Base-by-base conservation (phyloP, 92 coral and sea anemone genomes). In the Galaxea fascicularis region DNA sequence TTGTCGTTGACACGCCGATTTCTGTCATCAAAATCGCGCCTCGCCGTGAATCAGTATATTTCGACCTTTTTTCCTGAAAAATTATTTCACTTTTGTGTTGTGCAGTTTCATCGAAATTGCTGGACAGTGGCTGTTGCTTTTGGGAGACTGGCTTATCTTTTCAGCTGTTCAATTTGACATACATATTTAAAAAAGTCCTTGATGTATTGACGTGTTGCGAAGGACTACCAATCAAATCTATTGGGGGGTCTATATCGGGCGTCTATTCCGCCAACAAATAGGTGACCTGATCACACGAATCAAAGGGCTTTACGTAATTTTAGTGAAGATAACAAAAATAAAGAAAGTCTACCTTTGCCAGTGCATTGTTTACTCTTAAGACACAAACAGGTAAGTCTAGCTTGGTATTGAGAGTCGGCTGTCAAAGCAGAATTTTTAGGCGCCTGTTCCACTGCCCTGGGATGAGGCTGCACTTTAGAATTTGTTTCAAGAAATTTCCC, bases 91-190 rank as follows among this genome's bases (percentile, higher is more conserved):
- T 0, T 71, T 45, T 28, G 24, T 30, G 22, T 30, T 22, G 53
- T 15, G 72, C 24, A 51, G 73, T 22, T 52, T 66, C 27, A 79
- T 51, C 57, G 66, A 51, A 28, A 66, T 65, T 15, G 27, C 31
- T 57, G n/a, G 16, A 29, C 20, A 79, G 75, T 72, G 56, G 10
- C 56, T 58, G 25, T 25, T 58, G 41, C 56, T 71, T 70, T 52
- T 41, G 30, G 13, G 78, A 70, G 70, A 14, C 21, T 58, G 12
- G 78, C 78, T 69, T 54, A 71, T 71, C 78, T 82, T 56, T 41
- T 3, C 86, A 82, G 86, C 86, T 82, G 86, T 63, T 35, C 26
- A 41, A 82, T 54, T 69, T 57, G 77, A 69, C 78, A 44, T 39
- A 56, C 47, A 45, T 54, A 54, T 60, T 26, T 24, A 16, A 71